A percentile compares a stretch with the other conserved stretches of the same genome.
Evolutionary conservation across 2,113 vertebrate species (phyloP).

Genomic region (Proteles cristata): DNA sequence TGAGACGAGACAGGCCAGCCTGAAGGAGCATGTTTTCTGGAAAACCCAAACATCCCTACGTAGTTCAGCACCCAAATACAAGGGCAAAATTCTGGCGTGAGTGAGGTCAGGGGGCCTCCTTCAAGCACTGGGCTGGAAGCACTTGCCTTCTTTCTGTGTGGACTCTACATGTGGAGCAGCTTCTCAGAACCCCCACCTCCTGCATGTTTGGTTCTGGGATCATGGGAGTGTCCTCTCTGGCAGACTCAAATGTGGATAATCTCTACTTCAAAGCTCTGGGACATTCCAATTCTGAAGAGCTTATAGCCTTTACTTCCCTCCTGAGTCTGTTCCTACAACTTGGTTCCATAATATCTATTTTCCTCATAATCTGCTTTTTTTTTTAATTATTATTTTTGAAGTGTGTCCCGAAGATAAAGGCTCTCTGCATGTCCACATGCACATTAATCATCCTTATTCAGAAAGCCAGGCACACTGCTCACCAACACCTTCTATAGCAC

Average conservation of each 20-base stretch:
- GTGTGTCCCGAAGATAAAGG: background rate
- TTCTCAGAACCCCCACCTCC: background rate
- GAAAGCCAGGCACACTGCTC: background rate
- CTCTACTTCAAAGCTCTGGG: background rate
- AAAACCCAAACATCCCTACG: background rate
- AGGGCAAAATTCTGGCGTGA: background rate
- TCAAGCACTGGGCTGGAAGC: background rate
- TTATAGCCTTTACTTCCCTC: background rate
- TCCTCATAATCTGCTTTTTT: background rate
- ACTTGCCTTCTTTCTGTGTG: background rate
- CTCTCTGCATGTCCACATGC: background rate
- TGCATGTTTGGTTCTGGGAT: background rate
- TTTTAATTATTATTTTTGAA: constrained; percentile 3
- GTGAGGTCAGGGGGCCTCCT: background rate
- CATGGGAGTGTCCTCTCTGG: background rate
- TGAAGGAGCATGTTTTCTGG: background rate
- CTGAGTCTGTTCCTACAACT: background rate
- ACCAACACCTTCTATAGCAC: background rate
- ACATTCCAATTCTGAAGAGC: background rate
- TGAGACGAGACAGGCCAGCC: background rate
- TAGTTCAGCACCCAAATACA: background rate
- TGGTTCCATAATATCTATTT: background rate
- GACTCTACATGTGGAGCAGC: background rate
- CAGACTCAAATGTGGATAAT: background rate
- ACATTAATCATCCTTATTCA: background rate